Percentiles rank a stretch among this genome's conserved stretches.
Conservation (phyloP, 2,888 invertebrate genomes). For the Emesis russula region DNA sequence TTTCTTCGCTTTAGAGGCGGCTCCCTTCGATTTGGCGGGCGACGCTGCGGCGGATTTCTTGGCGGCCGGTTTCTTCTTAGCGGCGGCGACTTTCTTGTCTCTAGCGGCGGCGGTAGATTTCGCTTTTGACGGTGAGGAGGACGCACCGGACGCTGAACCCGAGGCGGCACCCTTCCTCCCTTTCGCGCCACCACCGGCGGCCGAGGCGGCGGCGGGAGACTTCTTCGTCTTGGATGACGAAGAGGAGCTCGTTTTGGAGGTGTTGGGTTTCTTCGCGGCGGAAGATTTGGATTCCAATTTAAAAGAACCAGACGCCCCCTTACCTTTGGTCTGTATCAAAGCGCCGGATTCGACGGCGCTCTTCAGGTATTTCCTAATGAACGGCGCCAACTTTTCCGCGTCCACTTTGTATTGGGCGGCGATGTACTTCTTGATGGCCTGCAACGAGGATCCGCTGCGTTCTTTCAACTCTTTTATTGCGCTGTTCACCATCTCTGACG, state of each 20-base stretch:
- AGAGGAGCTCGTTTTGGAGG: constrained; percentile 62
- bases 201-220: constrained; percentile 50
- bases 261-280: constrained; percentile 81
- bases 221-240: constrained; percentile 34
- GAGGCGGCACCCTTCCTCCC: not conserved
- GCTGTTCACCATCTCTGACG: constrained; percentile 95
- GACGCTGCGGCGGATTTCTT: constrained; percentile 82
- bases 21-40: constrained; percentile 80
- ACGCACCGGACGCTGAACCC: constrained; percentile 84
- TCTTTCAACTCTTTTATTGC: constrained; percentile 95
- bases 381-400: constrained; percentile 95
- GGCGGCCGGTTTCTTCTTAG: constrained; percentile 88
- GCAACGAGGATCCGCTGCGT: constrained; percentile 96
- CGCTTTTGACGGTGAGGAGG: constrained; percentile 81
- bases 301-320: constrained; percentile 94
- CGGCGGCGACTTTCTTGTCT: constrained; percentile 89
- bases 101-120: constrained; percentile 63
- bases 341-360: constrained; percentile 95
- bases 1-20: constrained; percentile 83
- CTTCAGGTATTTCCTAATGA: constrained; percentile 96
- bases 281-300: constrained; percentile 92
- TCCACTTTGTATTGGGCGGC: constrained; percentile 96
- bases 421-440: constrained; percentile 97
- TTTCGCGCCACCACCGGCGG: constrained; percentile 34
- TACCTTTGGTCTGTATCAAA: constrained; percentile 96